Evolutionary conservation across 2,888 invertebrate species (phyloP).

Genomic region (Noctua fimbriata): DNA sequence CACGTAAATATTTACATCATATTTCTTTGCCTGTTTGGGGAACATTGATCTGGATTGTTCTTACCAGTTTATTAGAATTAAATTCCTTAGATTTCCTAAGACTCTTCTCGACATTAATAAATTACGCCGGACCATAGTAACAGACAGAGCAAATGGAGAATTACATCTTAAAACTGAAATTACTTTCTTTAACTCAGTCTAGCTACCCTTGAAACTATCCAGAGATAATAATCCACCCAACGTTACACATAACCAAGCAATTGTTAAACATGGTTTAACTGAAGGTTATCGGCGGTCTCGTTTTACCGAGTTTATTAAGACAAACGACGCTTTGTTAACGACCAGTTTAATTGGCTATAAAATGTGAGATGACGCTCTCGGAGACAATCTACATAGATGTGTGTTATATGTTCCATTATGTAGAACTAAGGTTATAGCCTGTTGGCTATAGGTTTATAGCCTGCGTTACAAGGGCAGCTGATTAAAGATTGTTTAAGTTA

Average conservation of each 20-base stretch:
- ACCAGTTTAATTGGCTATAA: conserved; percentile 81
- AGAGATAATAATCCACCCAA: conserved; percentile 7
- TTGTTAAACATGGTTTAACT: conserved; percentile 72
- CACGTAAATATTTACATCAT: neutral
- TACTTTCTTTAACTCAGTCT: neutral
- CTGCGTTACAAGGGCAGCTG: conserved; percentile 30
- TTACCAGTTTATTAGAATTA: neutral
- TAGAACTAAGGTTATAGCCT: conserved; percentile 35
- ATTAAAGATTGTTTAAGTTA: conserved; percentile 36
- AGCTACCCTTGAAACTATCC: conserved; percentile 30
- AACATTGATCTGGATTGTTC: neutral
- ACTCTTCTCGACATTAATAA: neutral
- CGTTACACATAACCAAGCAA: conserved; percentile 54
- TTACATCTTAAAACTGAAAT: neutral
- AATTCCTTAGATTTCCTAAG: neutral
- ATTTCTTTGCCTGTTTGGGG: neutral
- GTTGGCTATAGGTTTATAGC: conserved; percentile 37
- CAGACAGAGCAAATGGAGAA: too few species aligned
- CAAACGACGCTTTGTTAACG: conserved; percentile 79
- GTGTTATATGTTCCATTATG: conserved; percentile 50
- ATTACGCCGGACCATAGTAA: neutral
- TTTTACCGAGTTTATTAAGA: conserved; percentile 82
- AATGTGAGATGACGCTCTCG: conserved; percentile 76
- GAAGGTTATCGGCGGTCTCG: conserved; percentile 72
- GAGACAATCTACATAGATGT: conserved; percentile 57